Base-by-base conservation (phyloP, 2,888 invertebrate genomes). In the Plebejus melissa region DNA sequence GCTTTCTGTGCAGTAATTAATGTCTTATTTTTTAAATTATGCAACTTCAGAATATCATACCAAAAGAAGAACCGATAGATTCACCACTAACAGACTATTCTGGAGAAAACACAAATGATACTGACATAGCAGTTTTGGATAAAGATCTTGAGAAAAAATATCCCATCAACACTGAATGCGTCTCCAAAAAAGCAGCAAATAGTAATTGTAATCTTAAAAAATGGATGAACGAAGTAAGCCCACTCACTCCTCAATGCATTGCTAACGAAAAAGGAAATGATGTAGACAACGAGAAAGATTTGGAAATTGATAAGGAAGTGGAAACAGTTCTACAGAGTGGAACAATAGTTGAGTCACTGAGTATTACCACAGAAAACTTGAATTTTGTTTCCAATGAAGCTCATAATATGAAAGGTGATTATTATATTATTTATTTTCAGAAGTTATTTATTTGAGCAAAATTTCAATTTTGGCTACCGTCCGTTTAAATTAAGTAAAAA, bases 241-340 rank as follows among this genome's bases (percentile, higher is more conserved):
- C 93, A 0, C 91, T 93, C 69, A 92, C 92, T 1, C 90, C 89
- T 77, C 82, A 92, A 6, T 89, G 90, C 77, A 80, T 81, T 36
- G 71, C 76, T 7, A 83, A 81, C 77, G 91, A 91, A 1, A 92
- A 89, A 80, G 80, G 74, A 5, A 85, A 84, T 76, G 81, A 83
- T n/a, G 78, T 81, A 0, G 85, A 86, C 74, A 87, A 90, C 32
- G 90, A 92, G 70, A 90, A 89, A 77, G 90, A 90, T 41, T 83
- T 90, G 75, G 93, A 93, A 79, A 93, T 93, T 78, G 93, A 94
- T 77, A 93, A 93, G 77, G 94, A 93, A 82, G 91, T 94, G 0
- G 94, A 94, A 80, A 92, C 89, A 0, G 94, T 93, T 0, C 77
- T 94, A 74, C 93, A 94, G 79, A 93, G 93, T 79, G 93, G 93